Evolutionary conservation across 2,888 invertebrate species (phyloP), one percentile per base, ranked within the genome.

Genomic region (Latrodectus elegans): DNA sequence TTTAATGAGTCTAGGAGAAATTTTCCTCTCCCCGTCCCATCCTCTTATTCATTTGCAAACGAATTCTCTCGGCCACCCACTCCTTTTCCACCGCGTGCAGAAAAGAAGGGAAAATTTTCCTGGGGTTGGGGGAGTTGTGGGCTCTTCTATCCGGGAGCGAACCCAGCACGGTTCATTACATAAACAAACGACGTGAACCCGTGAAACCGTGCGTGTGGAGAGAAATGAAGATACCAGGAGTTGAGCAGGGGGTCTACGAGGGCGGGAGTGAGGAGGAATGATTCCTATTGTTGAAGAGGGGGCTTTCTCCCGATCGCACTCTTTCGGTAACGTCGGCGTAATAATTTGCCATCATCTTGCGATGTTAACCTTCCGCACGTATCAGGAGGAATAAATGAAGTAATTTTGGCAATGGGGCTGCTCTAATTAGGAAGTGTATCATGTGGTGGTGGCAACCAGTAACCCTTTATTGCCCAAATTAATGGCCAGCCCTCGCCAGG

Each of bases 391-490:
- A 88, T 83, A 88, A 88, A 88, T 88, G 87, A 88, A 88, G 87
- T 88, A 88, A 88, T 88, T 83, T 77, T 72, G 65, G 81, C 86
- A 81, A 87, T 84, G 84, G 78, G 78, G 84, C 84, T 67, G 79
- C 65, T 74, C 84, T 85, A 85, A 85, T 85, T 85, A 85, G 84
- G 70, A 79, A 85, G 79, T 85, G 84, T 78, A 84, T 84, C 84
- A 84, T 78, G 84, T 84, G 84, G 72, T 84, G 84, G 79, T 79
- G 79, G 84, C 84, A 85, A 79, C 79, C 70, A 71, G 84, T 78
- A 85, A 85, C 84, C 84, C 84, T 85, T 85, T 85, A 85, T 85
- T 79, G 84, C 84, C 84, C 84, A 85, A 85, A 85, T 85, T 85
- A 85, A 85, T 85, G 84, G 84, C 67, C 78, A 74, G 55, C 55